Evolutionary conservation across 92 coral and sea anemone species (phyloP).

Genomic region (Epizoanthus stellaris): DNA sequence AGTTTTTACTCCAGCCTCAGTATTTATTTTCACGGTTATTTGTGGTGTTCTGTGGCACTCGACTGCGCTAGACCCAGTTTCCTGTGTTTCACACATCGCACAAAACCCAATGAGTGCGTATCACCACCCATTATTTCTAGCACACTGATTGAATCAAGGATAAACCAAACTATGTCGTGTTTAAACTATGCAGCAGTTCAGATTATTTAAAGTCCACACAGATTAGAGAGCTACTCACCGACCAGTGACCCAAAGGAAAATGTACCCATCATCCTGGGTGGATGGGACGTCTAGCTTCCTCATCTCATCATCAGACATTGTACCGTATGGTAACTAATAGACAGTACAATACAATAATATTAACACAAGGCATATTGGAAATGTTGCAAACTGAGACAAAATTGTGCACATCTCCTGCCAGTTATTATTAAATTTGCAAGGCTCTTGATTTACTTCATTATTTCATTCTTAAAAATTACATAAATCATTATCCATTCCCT

Average conservation of each 20-base stretch:
- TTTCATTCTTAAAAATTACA: too few species aligned
- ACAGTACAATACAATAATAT: neutral
- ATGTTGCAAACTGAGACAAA: neutral
- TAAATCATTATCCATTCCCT: neutral
- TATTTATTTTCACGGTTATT: too few species aligned
- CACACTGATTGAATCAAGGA: too few species aligned
- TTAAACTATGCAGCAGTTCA: too few species aligned
- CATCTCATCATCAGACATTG: slow-evolving; percentile 99
- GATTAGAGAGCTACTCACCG: slow-evolving; percentile 60
- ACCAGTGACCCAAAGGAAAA: slow-evolving; percentile 99
- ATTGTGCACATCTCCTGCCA: neutral
- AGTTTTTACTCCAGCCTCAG: too few species aligned
- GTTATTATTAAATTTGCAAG: neutral
- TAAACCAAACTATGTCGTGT: too few species aligned
- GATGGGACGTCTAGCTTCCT: slow-evolving; percentile 94
- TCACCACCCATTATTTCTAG: too few species aligned
- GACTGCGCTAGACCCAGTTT: too few species aligned
- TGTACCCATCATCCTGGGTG: slow-evolving; percentile 94
- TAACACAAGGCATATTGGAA: neutral
- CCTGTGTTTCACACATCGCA: too few species aligned
- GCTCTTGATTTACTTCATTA: too few species aligned
- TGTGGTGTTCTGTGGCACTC: too few species aligned
- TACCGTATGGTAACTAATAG: slow-evolving; percentile 93
- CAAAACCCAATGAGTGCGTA: too few species aligned
- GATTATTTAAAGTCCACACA: neutral